These are phyloP conservation scores for Harpalus rubripes DNA, from an alignment of 2,888 invertebrate genomes.

Conservation along the genomic window DNA sequence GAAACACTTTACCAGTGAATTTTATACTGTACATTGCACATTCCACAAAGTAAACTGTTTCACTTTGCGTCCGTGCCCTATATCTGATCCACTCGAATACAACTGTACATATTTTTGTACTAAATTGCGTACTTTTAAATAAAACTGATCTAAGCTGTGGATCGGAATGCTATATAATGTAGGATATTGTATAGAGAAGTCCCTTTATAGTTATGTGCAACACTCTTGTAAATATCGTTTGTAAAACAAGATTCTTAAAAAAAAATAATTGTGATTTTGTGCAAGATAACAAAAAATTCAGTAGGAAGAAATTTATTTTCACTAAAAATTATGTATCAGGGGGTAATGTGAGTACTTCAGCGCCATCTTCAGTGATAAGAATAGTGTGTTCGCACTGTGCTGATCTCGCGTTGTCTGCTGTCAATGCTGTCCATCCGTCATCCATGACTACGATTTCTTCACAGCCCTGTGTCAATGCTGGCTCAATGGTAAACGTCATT, in stretches of 20 bases:
- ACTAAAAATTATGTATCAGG: conserved; percentile 21
- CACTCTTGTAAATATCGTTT: conserved; percentile 64
- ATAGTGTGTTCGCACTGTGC: conserved; percentile 97
- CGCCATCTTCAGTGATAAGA: conserved; percentile 88
- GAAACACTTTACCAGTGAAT: conserved; percentile 59
- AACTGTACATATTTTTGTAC: conserved; percentile 67
- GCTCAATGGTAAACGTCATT: conserved; percentile 98
- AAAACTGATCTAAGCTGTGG: conserved; percentile 65
- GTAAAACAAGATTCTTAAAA: conserved; percentile 64
- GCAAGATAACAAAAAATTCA: neutral
- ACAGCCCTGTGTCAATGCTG: conserved; percentile 88
- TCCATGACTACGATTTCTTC: conserved; percentile 84
- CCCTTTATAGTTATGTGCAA: conserved; percentile 63
- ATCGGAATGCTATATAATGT: conserved; percentile 66
- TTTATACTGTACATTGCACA: conserved; percentile 51
- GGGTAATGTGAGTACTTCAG: conserved; percentile 86
- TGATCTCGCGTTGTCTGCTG: conserved; percentile 88
- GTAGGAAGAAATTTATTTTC: conserved; percentile 11
- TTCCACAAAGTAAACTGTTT: conserved; percentile 57
- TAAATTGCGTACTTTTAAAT: conserved; percentile 67
- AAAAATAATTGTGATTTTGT: conserved; percentile 23
- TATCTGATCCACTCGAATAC: conserved; percentile 65
- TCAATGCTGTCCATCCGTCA: conserved; percentile 96
- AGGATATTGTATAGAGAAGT: conserved; percentile 62
- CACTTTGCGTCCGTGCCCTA: conserved; percentile 29